Base-by-base conservation (phyloP, 2,888 invertebrate species). In the Uloborus plumipes region DNA sequence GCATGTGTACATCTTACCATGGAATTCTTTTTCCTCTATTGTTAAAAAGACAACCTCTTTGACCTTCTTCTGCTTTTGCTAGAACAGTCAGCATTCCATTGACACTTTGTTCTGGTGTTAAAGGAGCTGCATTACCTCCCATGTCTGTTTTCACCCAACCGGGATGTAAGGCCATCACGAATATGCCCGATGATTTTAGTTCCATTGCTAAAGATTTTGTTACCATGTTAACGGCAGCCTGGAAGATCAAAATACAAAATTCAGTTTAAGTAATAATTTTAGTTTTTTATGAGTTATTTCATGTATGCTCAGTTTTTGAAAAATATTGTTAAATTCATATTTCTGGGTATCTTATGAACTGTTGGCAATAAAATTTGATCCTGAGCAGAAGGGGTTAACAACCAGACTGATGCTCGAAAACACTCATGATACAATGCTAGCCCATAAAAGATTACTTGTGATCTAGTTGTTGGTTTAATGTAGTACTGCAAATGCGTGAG, bases 111-210 rank as follows among this genome's bases (percentile, higher is more conserved):
- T 93, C 92, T 2, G 94, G 90, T 72, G 93, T 92, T 49, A 96
- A 89, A 0, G 93, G 93, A 0, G 96, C 97, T 85, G 92, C 93
- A 53, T 91, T 89, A 6, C 97, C 96, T 6, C 97, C 96, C 94
- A 97, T 93, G 86, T 93, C 93, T 0, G 97, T 97, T 88, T 93
- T 92, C 13, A 97, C 95, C 96, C 96, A 97, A 1, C 96, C 97
- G 0, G 97, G 97, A 90, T 97, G 96, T 82, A 97, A 75, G 91
- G 88, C 91, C 0, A 93, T 91, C 0, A 93, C 94, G 22, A 96
- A 88, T 85, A 97, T 95, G 64, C 93, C 92, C 86, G 94, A 92
- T 53, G 91, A 91, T 88, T 92, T 93, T 84, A 96, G 90, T 89
- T 97, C 96, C 9, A 94, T 88, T 87, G 94, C 94, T 91, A 96